Conservation (phyloP, 2,113 vertebrate genomes). For the Malurus melanocephalus region DNA sequence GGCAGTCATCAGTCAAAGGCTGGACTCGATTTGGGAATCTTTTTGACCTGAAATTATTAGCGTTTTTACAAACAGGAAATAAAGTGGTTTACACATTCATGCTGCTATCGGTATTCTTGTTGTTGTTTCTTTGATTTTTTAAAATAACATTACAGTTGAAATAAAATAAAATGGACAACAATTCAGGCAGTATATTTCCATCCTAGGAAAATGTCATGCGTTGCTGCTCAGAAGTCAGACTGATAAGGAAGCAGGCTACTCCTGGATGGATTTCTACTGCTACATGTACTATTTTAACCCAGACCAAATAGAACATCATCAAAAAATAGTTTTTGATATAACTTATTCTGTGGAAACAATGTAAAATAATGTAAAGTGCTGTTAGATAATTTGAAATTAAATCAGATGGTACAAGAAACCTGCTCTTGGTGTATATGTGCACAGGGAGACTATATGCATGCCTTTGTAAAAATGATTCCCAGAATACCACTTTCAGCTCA, state of each 20-base stretch:
- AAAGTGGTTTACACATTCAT: constrained; percentile 7
- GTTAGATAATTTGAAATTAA: constrained; percentile 44
- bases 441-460: neutral
- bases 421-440: neutral
- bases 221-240: constrained; percentile 28
- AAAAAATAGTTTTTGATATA: constrained; percentile 60
- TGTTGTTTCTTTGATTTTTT: neutral
- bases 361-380: constrained; percentile 36
- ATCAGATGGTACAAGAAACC: constrained; percentile 14
- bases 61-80: neutral
- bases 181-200: neutral
- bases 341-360: neutral
- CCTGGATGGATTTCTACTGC: neutral
- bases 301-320: constrained; percentile 56
- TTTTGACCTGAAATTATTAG: neutral
- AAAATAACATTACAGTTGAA: neutral
- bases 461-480: neutral
- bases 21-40: neutral
- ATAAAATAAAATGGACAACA: neutral
- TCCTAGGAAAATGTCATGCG: constrained; percentile 36
- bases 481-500: constrained; percentile 44
- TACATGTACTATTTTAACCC: constrained; percentile 39
- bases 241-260: neutral
- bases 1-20: neutral
- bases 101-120: neutral